A percentile compares a stretch with the other conserved stretches of the same genome.
Conservation (phyloP, 2,888 invertebrate genomes). For the Hydriomena furcata region DNA sequence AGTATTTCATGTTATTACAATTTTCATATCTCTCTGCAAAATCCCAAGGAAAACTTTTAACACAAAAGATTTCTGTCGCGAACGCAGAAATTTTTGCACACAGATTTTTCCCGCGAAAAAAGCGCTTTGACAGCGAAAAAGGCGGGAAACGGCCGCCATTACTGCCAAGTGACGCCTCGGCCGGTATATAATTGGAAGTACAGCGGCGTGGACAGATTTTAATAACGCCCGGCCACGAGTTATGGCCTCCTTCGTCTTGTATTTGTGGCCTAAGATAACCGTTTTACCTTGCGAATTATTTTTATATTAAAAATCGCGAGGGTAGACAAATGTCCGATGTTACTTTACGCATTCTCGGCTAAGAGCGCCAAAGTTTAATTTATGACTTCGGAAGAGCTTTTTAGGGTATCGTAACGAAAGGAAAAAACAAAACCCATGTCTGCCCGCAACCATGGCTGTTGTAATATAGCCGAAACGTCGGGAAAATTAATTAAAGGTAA, state of each 20-base stretch:
- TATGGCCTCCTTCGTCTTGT: slow-evolving; percentile 37
- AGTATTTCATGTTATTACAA: slow-evolving; percentile 17
- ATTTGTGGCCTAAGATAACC: slow-evolving; percentile 32
- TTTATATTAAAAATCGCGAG: slow-evolving; percentile 16
- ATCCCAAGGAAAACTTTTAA: slow-evolving; percentile 25
- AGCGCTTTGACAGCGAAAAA: slow-evolving; percentile 80
- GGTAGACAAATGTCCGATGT: no score
- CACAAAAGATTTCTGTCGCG: slow-evolving; percentile 35
- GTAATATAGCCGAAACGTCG: no score
- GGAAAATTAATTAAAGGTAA: no score
- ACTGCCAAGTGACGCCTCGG: slow-evolving; percentile 85
- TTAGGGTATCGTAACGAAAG: no score
- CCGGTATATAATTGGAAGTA: slow-evolving; percentile 52
- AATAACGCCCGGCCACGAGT: slow-evolving; percentile 45
- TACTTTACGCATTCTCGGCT: no score
- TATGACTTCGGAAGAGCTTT: no score
- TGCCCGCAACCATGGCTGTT: no score
- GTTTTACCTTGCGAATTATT: slow-evolving; percentile 20
- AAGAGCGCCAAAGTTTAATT: no score
- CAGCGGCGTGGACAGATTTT: slow-evolving; percentile 49
- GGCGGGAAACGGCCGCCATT: slow-evolving; percentile 83
- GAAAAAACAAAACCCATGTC: no score
- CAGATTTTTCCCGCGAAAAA: slow-evolving; percentile 68
- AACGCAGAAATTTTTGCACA: slow-evolving; percentile 33
- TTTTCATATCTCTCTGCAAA: slow-evolving; percentile 22